Conservation (phyloP, 1,140 invertebrate genomes). For the Musca domestica region DNA sequence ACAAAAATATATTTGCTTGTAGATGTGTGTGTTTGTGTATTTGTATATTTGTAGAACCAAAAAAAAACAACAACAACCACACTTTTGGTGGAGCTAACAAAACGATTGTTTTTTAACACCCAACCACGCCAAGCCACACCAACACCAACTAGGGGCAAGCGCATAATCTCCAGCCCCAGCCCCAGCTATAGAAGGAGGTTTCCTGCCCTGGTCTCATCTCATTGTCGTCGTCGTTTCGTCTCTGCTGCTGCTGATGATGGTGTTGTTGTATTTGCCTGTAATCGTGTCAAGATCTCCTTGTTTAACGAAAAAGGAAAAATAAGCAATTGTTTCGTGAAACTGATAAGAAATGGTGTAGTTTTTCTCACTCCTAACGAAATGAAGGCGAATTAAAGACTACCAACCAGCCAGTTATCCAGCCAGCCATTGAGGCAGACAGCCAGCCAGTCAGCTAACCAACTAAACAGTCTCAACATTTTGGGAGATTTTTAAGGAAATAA, state of each 20-base stretch:
- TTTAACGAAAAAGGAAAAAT: slow-evolving; percentile 29
- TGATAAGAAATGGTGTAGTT: slow-evolving; percentile 27
- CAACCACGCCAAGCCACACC: not conserved
- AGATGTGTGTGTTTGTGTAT: too few relatives aligned
- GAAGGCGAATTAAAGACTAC: slow-evolving; percentile 1
- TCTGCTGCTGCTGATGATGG: not conserved
- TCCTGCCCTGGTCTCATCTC: not conserved
- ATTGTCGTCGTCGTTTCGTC: too few relatives aligned
- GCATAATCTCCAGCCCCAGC: slow-evolving; percentile 7
- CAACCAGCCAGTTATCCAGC: not conserved
- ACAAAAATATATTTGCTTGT: too few relatives aligned
- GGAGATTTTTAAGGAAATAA: too few relatives aligned
- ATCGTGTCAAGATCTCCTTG: slow-evolving; percentile 26
- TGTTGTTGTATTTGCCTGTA: not conserved
- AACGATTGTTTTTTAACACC: slow-evolving; percentile 22
- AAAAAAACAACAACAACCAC: not conserved
- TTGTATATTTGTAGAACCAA: too few relatives aligned
- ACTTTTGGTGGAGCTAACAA: slow-evolving; percentile 13
- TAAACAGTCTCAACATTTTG: too few relatives aligned
- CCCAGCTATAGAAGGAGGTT: not conserved
- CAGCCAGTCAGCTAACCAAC: too few relatives aligned
- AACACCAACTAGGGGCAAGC: slow-evolving; percentile 5
- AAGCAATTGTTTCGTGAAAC: slow-evolving; percentile 30
- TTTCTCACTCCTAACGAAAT: slow-evolving; percentile 24
- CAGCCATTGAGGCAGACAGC: too few relatives aligned